Base-by-base conservation (phyloP, 2,113 vertebrate genomes). In the Strigops habroptila region DNA sequence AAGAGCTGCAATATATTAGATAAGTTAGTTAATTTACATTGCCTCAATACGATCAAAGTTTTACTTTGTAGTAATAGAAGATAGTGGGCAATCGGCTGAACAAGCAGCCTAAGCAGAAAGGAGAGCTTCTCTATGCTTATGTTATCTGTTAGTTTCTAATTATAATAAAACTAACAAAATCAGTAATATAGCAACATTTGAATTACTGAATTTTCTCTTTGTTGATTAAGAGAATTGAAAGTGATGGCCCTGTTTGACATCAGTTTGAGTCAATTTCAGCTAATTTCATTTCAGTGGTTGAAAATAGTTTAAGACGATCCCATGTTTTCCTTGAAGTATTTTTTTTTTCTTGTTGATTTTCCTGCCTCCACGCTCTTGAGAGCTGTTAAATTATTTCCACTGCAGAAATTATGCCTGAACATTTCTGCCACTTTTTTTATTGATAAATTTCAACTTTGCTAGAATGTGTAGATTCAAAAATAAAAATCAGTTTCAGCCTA, bases 191-290 rank as follows among this genome's bases (percentile, higher is more conserved):
- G 49, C 31, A 91, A 57, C 27, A 46, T 92, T 39, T 77, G 87
- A 85, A 70, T 85, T 85, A 76, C 86, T 90, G 96, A 94, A 82
- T 37, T 90, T 96, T 93, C 49, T 97, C 93, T 74, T 83, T 74
- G 52, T 88, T 69, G 25, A 90, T 97, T 96, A 94, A 80, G 64
- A 30, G 87, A 93, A 90, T 96, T 94, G 90, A 82, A 93, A 88
- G 24, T 77, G 94, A 95, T 94, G 43, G 78, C 51, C 68, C 84
- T 93, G 75, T 51, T 90, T 93, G 89, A 92, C 69, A 91, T 95
- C 67, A 77, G 46, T 93, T 93, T 93, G 84, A 88, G 59, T 78
- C 79, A 73, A 11, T 95, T 90, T 78, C 60, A 68, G 41, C 31
- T 93, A 94, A 91, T 83, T 94, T 70, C 1, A 94, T 94, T 97